A percentile compares a stretch with the other conserved stretches of the same genome.
Conservation (phyloP, 2,888 invertebrate genomes). For the Ptychoptera contaminata region DNA sequence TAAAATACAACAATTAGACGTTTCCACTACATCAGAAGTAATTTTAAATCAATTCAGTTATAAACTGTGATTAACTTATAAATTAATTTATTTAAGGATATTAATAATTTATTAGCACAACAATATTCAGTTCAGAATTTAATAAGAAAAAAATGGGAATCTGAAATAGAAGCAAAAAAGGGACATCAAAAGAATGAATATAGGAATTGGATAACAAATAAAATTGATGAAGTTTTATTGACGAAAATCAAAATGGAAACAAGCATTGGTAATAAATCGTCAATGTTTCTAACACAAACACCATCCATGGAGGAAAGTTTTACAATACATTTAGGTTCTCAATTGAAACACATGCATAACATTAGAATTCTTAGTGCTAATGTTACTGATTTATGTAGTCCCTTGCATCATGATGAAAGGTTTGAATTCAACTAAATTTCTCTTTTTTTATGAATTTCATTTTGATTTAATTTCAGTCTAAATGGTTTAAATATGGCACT, state of each 20-base stretch:
- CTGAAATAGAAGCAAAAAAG: constrained; percentile 68
- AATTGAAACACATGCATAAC: constrained; percentile 97
- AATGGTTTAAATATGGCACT: constrained; percentile 74
- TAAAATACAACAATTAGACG: constrained; percentile 63
- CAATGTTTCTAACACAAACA: constrained; percentile 30
- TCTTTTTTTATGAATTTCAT: not conserved
- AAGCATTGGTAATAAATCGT: constrained; percentile 26
- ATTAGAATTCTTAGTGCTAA: constrained; percentile 78
- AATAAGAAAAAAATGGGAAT: constrained; percentile 71
- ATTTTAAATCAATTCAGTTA: not conserved
- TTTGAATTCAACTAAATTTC: too few relatives aligned
- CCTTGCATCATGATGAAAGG: constrained; percentile 33
- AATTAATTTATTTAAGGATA: constrained; percentile 32
- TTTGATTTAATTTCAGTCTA: constrained; percentile 16
- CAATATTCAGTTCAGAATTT: constrained; percentile 74
- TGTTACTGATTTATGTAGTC: constrained; percentile 62
- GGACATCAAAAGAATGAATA: constrained; percentile 77
- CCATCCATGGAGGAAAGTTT: constrained; percentile 78
- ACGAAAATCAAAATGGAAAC: constrained; percentile 22
- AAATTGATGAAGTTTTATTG: constrained; percentile 27
- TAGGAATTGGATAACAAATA: constrained; percentile 64
- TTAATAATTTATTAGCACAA: constrained; percentile 65
- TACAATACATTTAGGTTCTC: constrained; percentile 93
- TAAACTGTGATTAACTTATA: not conserved
- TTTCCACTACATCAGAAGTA: constrained; percentile 43